phyloP scores from a whole-genome alignment of 2,888 invertebrate species.

The Mesochorus sp. region DNA sequence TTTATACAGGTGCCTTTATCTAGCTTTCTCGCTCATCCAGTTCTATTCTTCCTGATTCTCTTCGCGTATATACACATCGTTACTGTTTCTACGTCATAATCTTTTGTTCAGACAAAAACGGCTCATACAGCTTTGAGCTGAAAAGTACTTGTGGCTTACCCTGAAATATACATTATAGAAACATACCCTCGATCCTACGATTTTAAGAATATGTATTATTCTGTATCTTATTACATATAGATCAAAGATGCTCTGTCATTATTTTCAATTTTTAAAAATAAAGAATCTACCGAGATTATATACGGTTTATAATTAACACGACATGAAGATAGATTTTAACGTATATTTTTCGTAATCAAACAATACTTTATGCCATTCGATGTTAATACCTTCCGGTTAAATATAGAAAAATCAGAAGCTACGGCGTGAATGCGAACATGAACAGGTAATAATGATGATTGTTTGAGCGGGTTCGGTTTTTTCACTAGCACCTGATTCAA shows the following conservation, averaged over 20 bases:
- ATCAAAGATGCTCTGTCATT: too few relatives aligned
- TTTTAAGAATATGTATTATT: too few relatives aligned
- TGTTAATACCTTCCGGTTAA: background rate
- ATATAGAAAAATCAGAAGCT: background rate
- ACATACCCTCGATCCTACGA: too few relatives aligned
- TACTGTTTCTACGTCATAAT: constrained; percentile 26
- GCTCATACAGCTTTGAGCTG: background rate
- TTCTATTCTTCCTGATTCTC: constrained; percentile 18
- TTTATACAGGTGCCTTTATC: background rate
- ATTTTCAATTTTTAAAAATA: too few relatives aligned
- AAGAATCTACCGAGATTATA: too few relatives aligned
- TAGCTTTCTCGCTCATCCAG: constrained; percentile 17
- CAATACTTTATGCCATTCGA: too few relatives aligned
- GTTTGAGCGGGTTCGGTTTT: constrained; percentile 9
- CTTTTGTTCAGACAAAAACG: constrained; percentile 32
- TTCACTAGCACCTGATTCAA: constrained; percentile 1
- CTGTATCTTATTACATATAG: too few relatives aligned
- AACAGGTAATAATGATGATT: constrained; percentile 14
- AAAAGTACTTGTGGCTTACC: background rate
- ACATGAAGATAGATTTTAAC: too few relatives aligned
- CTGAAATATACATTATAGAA: too few relatives aligned
- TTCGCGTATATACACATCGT: background rate
- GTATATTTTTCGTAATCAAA: too few relatives aligned
- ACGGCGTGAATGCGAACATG: constrained; percentile 10
- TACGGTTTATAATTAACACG: too few relatives aligned